Evolutionary conservation across 2,888 invertebrate genomes (phyloP), one percentile per base, ranked within the genome.

Genomic region (Scelioninae gen. 2): DNA sequence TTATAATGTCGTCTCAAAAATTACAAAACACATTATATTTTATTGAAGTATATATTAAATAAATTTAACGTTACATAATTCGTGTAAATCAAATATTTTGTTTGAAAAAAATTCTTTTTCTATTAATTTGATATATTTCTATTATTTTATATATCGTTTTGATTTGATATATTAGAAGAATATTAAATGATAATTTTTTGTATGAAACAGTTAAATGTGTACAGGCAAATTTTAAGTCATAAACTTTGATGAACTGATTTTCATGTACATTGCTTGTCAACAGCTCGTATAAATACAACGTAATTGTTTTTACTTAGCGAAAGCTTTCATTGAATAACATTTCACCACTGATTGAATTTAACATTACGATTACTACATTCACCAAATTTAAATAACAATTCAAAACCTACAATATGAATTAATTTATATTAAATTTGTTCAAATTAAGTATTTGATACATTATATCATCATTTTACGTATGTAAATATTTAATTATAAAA

Each of bases 161-260:
- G 3, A n/a, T n/a, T 9, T 33, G n/a, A 33, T 33, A 10, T n/a
- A 1, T 1, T 33, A 33, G 22, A 22, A 33, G 33, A 33, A n/a
- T 33, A 10, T 33, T n/a, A 33, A 3, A 10, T 10, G n/a, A 3
- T 33, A 10, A 33, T 33, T 2, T 22, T 33, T 2, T 13, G n/a
- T 37, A 48, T 31, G 15, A 19, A 46, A 46, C 28, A 2, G 28
- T 48, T 13, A 48, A 15, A 48, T 16, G 10, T 48, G 9, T 28
- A 18, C 18, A 28, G 15, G 18, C 31, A 33, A 48, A 48, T 45
- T 37, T 37, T 37, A 11, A 37, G 13, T 39, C 9, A 9, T 16
- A 39, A 18, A 39, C 35, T 35, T 35, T 9, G 7, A 16, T 9
- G 39, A 6, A 39, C 16, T 39, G 11, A 37, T 37, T 37, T 37